Evolutionary conservation across 2,888 invertebrate genomes (phyloP).

Genomic region (Cheilosia variabilis): DNA sequence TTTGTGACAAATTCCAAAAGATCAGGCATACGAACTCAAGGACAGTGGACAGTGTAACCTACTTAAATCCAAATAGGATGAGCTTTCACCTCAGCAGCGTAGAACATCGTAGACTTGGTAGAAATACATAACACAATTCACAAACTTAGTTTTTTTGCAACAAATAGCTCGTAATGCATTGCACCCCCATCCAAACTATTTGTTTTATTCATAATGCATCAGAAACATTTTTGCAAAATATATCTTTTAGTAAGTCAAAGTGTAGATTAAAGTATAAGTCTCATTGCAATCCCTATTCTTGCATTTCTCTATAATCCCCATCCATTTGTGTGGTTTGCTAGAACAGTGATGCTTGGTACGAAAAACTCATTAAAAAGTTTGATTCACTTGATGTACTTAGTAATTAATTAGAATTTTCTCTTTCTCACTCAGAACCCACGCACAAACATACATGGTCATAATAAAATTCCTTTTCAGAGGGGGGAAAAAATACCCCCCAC

Average conservation of each 20-base stretch:
- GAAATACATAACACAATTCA: neutral
- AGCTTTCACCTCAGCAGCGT: slow-evolving; percentile 6
- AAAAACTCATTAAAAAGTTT: slow-evolving; percentile 2
- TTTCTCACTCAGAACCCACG: neutral
- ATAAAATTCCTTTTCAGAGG: slow-evolving; percentile 10
- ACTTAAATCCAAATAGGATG: neutral
- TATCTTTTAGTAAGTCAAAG: neutral
- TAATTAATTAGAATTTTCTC: slow-evolving; percentile 11
- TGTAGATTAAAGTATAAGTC: neutral
- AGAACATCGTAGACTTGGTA: neutral
- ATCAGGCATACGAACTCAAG: no score
- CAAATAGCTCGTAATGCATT: slow-evolving; percentile 10
- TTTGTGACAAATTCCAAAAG: neutral
- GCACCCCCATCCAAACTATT: neutral
- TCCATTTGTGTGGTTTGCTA: neutral
- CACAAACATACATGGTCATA: neutral
- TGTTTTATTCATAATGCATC: neutral
- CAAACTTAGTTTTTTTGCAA: neutral
- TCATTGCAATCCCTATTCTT: slow-evolving; percentile 1
- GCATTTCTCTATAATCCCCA: slow-evolving; percentile 5
- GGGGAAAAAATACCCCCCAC: neutral
- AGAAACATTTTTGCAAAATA: neutral
- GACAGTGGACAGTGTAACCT: no score
- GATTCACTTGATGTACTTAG: neutral
- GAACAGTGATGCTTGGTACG: slow-evolving; percentile 46